Percentiles rank a stretch among this genome's conserved stretches.
Conservation (phyloP, 2,797 vertebrate genomes). For the Spinibarbus caldwelli region DNA sequence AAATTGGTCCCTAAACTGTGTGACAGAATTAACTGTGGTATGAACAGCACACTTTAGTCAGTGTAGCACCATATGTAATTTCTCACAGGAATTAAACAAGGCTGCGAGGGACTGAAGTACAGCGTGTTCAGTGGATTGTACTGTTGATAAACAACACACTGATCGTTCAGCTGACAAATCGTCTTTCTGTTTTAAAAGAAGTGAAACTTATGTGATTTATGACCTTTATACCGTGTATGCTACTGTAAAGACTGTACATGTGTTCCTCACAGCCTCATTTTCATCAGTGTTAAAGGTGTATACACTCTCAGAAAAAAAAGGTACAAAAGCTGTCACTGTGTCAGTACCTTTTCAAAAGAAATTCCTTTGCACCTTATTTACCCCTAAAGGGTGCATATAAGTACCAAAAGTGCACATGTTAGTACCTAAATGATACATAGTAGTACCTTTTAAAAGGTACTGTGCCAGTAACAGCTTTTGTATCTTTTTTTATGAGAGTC, state of each 20-base stretch:
- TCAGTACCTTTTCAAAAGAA: not conserved
- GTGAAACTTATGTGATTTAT: not conserved
- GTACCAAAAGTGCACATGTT: not conserved
- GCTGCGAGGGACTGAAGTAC: too few species aligned
- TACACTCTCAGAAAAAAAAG: not conserved
- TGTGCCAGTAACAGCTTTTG: not conserved
- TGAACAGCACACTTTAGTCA: too few species aligned
- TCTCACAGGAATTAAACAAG: too few species aligned
- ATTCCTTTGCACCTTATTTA: not conserved
- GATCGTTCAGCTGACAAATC: not conserved
- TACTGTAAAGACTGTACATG: not conserved
- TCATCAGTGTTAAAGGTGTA: not conserved
- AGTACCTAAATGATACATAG: not conserved
- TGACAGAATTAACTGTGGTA: too few species aligned
- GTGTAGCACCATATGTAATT: too few species aligned
- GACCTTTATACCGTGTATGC: not conserved
- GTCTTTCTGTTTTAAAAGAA: too few species aligned
- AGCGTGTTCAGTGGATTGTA: not conserved
- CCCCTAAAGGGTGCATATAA: too few species aligned
- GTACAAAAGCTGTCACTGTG: not conserved
- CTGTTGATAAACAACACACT: not conserved
- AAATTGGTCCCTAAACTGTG: too few species aligned
- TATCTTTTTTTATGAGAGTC: not conserved
- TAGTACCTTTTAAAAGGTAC: not conserved
- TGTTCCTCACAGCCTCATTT: not conserved